Base-by-base conservation (phyloP, 2,888 invertebrate genomes). In the Augochlorella aurata region DNA sequence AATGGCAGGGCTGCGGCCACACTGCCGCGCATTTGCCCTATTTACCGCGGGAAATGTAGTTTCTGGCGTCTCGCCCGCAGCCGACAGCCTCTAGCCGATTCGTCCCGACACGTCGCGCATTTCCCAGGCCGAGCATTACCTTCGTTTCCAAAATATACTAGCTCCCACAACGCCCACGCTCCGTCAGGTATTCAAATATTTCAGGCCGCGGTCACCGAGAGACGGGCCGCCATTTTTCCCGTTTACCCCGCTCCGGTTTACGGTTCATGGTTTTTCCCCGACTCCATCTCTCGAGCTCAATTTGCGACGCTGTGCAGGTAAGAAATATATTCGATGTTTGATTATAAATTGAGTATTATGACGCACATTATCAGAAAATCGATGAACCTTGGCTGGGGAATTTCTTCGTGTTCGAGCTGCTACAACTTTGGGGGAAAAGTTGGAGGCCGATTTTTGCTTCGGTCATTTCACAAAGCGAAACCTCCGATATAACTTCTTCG, bases 71-170 rank as follows among this genome's bases (percentile, higher is more conserved):
- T 67, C 81, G 85, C 84, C 85, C 83, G 82, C 83, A 52, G 80
- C 63, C 58, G 49, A 7, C 14, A 38, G 61, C 21, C 38, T 38
- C 14, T 21, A 58, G 54, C 54, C 69, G 50, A 38, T 68, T 68
- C 68, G 77, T 68, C 58, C 29, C 71, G 81, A 66, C 47, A 72
- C 50, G 79, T 77, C 63, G 86, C 50, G 16, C 79, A 69, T 89
- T 63, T 90, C 89, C 89, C 89, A 87, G 89, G 79, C 87, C 82
- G 85, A 85, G 85, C 87, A 84, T 88, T 86, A 89, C 89, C 91
- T 90, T 84, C 86, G 91, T 90, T 90, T 90, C 90, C 85, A 90
- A 91, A 91, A 91, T 91, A 91, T 86, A 91, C 87, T 73, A 72
- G 84, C 83, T 81, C 79, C 61, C 67, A 63, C 65, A 49, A 82